phyloP scores from a whole-genome alignment of 2,888 invertebrate genomes.

The Spodoptera littoralis region DNA sequence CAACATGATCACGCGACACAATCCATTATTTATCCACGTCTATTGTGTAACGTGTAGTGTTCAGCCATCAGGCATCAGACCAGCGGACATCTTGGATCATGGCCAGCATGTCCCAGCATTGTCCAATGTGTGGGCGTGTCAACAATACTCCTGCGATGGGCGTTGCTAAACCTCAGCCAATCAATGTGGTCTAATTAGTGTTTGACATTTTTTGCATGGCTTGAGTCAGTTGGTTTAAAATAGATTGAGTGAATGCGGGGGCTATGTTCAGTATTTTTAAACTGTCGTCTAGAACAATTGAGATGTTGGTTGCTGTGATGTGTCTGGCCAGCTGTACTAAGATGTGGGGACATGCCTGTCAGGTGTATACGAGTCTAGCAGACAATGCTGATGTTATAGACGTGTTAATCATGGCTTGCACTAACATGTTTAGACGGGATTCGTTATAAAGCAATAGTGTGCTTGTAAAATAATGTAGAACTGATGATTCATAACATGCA shows the following conservation, averaged over 20 bases:
- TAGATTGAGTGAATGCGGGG: constrained; percentile 4
- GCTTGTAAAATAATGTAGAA: too few relatives aligned
- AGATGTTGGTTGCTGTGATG: too few relatives aligned
- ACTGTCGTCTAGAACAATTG: too few relatives aligned
- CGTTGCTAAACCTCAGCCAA: constrained; percentile 48
- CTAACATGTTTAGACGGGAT: too few relatives aligned
- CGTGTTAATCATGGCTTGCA: too few relatives aligned
- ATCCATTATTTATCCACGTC: constrained; percentile 33
- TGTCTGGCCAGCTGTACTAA: too few relatives aligned
- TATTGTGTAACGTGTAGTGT: constrained; percentile 37
- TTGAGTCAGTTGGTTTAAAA: constrained; percentile 20
- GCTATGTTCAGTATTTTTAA: too few relatives aligned
- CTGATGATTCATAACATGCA: too few relatives aligned
- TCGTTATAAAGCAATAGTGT: too few relatives aligned
- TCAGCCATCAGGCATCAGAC: constrained; percentile 5
- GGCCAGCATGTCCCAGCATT: constrained; percentile 59
- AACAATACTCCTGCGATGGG: constrained; percentile 46
- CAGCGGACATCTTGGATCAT: constrained; percentile 42
- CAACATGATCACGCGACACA: constrained; percentile 24
- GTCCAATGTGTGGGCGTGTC: constrained; percentile 65
- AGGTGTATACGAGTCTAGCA: too few relatives aligned
- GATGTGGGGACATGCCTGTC: too few relatives aligned
- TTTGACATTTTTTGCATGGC: constrained; percentile 41
- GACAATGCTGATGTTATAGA: too few relatives aligned
- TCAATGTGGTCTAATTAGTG: constrained; percentile 48